Percentiles rank a stretch among this genome's conserved stretches.
Evolutionary conservation across 2,888 invertebrate genomes (phyloP).

Genomic region (Pandemis corylana): DNA sequence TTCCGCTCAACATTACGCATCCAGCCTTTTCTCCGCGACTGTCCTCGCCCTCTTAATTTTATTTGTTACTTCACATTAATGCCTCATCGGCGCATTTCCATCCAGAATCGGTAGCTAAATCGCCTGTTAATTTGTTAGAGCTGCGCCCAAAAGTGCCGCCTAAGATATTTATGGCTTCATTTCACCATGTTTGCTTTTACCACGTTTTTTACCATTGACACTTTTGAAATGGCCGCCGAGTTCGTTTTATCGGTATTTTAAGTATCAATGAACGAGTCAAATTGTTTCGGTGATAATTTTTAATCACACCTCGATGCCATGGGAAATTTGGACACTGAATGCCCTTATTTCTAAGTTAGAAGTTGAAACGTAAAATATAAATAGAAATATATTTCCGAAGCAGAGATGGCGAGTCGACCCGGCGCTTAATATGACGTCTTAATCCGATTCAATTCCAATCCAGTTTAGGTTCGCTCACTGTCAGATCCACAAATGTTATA

Average conservation of each 20-base stretch:
- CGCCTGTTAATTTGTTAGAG: constrained; percentile 82
- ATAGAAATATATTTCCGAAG: too few species aligned
- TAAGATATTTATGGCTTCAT: constrained; percentile 80
- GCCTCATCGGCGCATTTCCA: constrained; percentile 66
- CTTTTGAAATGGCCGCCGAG: constrained; percentile 57
- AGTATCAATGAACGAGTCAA: constrained; percentile 61
- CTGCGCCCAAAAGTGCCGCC: constrained; percentile 77
- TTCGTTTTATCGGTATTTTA: constrained; percentile 54
- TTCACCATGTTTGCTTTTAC: constrained; percentile 71
- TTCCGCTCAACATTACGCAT: background rate
- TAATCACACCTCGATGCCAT: constrained; percentile 13
- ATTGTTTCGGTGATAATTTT: constrained; percentile 48
- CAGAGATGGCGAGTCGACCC: too few species aligned
- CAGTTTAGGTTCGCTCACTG: too few species aligned
- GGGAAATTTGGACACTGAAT: background rate
- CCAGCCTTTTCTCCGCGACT: constrained; percentile 45
- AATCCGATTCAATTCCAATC: too few species aligned
- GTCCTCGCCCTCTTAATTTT: constrained; percentile 64
- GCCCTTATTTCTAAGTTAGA: background rate
- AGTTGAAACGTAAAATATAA: too few species aligned
- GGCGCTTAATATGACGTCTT: too few species aligned
- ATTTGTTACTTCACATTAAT: constrained; percentile 76
- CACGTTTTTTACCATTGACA: constrained; percentile 54
- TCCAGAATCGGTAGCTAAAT: constrained; percentile 82
- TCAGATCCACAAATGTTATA: too few species aligned